Conservation (phyloP, 2,797 vertebrate species). For the Anabas testudineus region DNA sequence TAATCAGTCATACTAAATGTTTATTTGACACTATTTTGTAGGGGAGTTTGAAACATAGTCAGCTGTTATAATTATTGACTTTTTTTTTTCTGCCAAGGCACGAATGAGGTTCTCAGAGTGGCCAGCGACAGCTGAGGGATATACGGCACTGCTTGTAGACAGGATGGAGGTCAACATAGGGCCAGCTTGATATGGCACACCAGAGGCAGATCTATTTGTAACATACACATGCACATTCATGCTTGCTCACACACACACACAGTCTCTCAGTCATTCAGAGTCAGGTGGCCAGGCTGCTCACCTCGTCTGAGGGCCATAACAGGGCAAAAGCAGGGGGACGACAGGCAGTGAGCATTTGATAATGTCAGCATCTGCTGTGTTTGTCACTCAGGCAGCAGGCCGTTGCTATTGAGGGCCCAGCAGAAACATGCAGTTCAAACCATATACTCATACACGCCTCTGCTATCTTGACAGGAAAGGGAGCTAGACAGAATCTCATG, state of each 20-base stretch:
- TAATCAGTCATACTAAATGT: conserved; percentile 21
- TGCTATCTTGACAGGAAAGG: conserved; percentile 55
- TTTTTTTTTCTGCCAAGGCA: conserved; percentile 55
- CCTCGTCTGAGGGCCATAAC: conserved; percentile 95
- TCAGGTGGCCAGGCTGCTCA: conserved; percentile 84
- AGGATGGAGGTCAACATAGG: conserved; percentile 82
- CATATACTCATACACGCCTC: conserved; percentile 41
- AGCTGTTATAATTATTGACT: conserved; percentile 66
- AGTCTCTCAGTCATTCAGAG: conserved; percentile 69
- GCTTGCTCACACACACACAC: conserved; percentile 40
- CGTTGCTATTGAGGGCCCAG: conserved; percentile 69
- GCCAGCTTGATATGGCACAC: conserved; percentile 87
- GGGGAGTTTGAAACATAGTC: conserved; percentile 33
- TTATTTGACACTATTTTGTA: conserved; percentile 32
- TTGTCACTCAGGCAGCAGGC: conserved; percentile 90
- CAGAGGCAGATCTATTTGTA: conserved; percentile 93
- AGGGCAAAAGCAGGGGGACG: conserved; percentile 90
- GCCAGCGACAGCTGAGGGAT: conserved; percentile 76
- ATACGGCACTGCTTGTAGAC: conserved; percentile 68
- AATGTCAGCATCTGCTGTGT: conserved; percentile 99
- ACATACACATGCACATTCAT: conserved; percentile 75
- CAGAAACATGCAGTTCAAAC: conserved; percentile 61
- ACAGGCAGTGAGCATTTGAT: conserved; percentile 94
- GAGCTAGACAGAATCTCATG: conserved; percentile 26
- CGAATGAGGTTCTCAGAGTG: conserved; percentile 56